Evolutionary conservation across 1,140 invertebrate species (phyloP), one percentile per base, ranked within the genome.

Genomic region (Hylaeus volcanicus): DNA sequence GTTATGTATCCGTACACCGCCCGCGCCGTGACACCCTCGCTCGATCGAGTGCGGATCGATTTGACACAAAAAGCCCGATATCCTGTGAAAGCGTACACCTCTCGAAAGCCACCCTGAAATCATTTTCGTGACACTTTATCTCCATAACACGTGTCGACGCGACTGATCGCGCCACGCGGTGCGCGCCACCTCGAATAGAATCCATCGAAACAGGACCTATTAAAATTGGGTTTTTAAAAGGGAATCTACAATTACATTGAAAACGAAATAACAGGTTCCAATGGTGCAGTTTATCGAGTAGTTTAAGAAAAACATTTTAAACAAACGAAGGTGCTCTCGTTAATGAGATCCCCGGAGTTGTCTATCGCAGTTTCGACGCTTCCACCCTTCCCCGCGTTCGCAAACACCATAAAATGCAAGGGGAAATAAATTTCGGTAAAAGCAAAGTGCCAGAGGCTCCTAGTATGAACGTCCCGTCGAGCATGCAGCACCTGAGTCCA

Each of bases 21-120:
- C 26, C 26, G 26, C 26, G 26, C 51, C 81, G 69, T 83, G 77
- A 86, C 84, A 83, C 77, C 77, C 85, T 86, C 81, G 71, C 74
- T 86, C 69, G 66, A 86, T 87, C 85, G 84, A 86, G 85, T 81
- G 84, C 73, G 81, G 84, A 86, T 87, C 84, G 84, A 86, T 86
- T 86, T 83, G 84, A 87, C 85, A 86, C 69, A 83, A 86, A 86
- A 86, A 86, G 77, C 81, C 51, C 60, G 84, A 86, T 86, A 80
- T 74, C 45, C 80, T 56, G 26, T 43, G 76, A 80, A 63, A 80
- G 56, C 85, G 60, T 77, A 71, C 45, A 65, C 81, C 74, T 80
- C 76, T 81, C 51, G 51, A 83, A 60, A 70, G 64, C 76, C 56
- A 80, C 64, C 81, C 64, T 39, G 73, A 73, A 74, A 81, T 87